Conservation (phyloP, 2,888 invertebrate genomes). For the Chaetogeoica ovagalla region DNA sequence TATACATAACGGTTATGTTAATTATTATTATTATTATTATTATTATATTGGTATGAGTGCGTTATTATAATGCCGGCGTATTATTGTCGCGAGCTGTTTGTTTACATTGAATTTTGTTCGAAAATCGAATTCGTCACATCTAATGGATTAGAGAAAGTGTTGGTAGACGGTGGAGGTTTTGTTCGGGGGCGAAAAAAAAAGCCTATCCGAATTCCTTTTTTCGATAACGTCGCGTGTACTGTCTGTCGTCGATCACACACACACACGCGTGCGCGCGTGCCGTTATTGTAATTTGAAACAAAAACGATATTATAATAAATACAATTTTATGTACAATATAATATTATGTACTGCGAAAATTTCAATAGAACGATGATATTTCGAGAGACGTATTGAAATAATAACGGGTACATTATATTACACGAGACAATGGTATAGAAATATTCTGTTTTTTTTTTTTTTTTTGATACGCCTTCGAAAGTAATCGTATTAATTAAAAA, state of each 20-base stretch:
- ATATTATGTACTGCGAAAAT: background rate
- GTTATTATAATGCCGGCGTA: background rate
- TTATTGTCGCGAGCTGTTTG: constrained; percentile 16
- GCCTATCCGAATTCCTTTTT: constrained; percentile 7
- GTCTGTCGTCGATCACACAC: constrained; percentile 39
- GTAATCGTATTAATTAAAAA: no score
- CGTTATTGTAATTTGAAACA: constrained; percentile 7
- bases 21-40: no score
- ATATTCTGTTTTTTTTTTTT: no score
- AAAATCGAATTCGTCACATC: constrained; percentile 6
- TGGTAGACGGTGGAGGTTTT: background rate
- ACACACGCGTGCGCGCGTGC: no score
- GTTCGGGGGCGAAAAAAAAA: background rate
- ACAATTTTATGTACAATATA: background rate
- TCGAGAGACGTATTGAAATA: background rate
- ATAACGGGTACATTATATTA: background rate
- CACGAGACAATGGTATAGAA: no score
- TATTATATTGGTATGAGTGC: no score
- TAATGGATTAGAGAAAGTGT: constrained; percentile 44
- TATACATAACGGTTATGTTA: no score
- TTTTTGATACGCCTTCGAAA: no score
- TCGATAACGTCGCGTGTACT: constrained; percentile 7
- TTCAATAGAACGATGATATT: background rate
- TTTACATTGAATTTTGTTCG: background rate
- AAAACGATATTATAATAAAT: constrained; percentile 4